These are phyloP conservation scores for Arion vulgaris DNA, from an alignment of 1,140 invertebrate species.

Conservation along the genomic window DNA sequence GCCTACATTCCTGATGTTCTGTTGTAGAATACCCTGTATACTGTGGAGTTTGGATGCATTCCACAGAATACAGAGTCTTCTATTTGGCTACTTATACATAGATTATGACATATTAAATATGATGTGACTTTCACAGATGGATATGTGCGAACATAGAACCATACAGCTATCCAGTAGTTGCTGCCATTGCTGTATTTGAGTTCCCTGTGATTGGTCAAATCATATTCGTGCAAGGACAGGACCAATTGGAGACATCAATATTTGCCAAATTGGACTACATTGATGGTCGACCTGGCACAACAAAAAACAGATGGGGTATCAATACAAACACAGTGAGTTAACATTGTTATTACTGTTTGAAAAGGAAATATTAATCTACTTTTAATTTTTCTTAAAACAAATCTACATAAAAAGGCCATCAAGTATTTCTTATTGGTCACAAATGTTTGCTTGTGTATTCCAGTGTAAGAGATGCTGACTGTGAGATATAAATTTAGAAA, in stretches of 20 bases:
- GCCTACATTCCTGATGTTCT: no score
- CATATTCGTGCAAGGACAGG: constrained; percentile 87
- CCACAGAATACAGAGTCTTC: no score
- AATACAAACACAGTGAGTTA: neutral
- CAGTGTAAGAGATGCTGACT: no score
- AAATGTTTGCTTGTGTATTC: no score
- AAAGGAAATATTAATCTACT: neutral
- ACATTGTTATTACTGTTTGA: neutral
- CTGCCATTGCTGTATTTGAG: constrained; percentile 74
- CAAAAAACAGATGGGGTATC: neutral
- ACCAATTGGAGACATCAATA: constrained; percentile 85
- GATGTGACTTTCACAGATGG: constrained; percentile 65
- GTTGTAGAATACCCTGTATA: no score
- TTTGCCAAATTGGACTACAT: constrained; percentile 83
- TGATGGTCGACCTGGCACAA: constrained; percentile 78
- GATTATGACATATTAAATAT: no score
- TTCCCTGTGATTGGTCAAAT: constrained; percentile 92
- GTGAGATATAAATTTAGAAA: no score
- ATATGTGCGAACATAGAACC: constrained; percentile 75
- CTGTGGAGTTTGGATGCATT: no score
- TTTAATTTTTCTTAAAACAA: neutral
- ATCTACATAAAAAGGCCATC: no score
- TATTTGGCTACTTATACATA: no score
- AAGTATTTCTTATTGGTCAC: no score
- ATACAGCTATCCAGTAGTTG: constrained; percentile 53